phyloP scores from a whole-genome alignment of 2,113 vertebrate genomes.

The Petrocephalus zakoni region DNA sequence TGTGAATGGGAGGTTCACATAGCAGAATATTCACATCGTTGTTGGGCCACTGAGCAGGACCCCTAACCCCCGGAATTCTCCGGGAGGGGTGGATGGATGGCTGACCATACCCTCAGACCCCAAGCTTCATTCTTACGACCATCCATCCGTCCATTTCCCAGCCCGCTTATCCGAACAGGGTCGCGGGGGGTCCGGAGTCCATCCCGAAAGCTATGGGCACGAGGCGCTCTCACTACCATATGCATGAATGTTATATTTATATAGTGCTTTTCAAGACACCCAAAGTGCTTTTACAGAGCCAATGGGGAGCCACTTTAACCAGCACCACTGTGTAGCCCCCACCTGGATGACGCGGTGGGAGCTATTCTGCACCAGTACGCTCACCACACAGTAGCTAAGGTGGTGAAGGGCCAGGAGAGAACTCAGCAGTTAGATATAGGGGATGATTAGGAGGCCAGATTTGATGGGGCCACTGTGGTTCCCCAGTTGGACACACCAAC shows the following conservation, averaged over 20 bases:
- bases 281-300: neutral
- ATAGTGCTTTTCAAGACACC: neutral
- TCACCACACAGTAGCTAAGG: too few species aligned
- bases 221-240: neutral
- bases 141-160: too few species aligned
- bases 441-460: neutral
- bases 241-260: neutral
- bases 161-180: too few species aligned
- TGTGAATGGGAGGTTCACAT: neutral
- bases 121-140: neutral
- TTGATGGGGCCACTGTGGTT: neutral
- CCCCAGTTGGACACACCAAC: neutral
- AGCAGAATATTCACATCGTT: neutral
- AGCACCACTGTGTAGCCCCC: too few species aligned
- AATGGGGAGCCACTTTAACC: neutral
- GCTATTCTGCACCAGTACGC: too few species aligned
- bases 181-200: too few species aligned
- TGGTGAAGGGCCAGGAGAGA: neutral
- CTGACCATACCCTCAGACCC: neutral
- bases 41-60: neutral
- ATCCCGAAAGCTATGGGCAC: too few species aligned
- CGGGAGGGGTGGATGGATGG: neutral
- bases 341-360: too few species aligned
- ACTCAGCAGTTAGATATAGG: neutral
- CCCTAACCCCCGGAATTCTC: neutral